A percentile compares a stretch with the other conserved stretches of the same genome.
phyloP scores from a whole-genome alignment of 2,888 invertebrate species.

The Torymus tubicola region DNA sequence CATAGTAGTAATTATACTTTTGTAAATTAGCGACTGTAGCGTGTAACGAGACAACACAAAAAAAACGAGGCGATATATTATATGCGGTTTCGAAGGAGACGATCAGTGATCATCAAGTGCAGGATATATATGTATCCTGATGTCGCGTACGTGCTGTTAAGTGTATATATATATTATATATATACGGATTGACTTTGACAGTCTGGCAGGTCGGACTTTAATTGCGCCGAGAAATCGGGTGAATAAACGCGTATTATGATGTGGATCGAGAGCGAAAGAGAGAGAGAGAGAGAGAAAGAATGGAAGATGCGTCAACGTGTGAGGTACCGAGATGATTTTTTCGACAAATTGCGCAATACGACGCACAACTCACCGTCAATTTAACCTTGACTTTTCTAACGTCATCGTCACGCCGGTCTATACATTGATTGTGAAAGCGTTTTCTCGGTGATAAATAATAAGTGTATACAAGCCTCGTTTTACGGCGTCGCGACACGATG shows the following conservation, averaged over 20 bases:
- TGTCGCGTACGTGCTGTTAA: no score
- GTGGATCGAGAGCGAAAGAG: no score
- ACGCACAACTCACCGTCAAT: constrained; percentile 55
- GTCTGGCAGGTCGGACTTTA: no score
- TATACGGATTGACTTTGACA: no score
- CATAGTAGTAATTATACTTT: constrained; percentile 51
- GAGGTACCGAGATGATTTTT: constrained; percentile 39
- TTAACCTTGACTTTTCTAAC: constrained; percentile 44
- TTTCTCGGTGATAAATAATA: neutral
- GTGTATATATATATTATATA: no score
- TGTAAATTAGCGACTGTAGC: constrained; percentile 46
- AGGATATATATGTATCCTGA: no score
- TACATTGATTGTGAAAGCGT: constrained; percentile 49
- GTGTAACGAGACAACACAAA: constrained; percentile 6
- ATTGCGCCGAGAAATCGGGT: no score
- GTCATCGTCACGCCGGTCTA: constrained; percentile 19
- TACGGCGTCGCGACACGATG: neutral
- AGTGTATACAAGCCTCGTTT: no score
- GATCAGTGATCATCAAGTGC: no score
- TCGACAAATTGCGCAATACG: constrained; percentile 43
- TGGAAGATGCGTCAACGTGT: constrained; percentile 8
- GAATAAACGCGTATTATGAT: no score
- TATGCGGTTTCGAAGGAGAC: no score
- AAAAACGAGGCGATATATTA: constrained; percentile 15
- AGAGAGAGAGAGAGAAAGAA: no score